phyloP scores from a whole-genome alignment of 23 tunicate genomes.

The Botrylloides violaceus region DNA sequence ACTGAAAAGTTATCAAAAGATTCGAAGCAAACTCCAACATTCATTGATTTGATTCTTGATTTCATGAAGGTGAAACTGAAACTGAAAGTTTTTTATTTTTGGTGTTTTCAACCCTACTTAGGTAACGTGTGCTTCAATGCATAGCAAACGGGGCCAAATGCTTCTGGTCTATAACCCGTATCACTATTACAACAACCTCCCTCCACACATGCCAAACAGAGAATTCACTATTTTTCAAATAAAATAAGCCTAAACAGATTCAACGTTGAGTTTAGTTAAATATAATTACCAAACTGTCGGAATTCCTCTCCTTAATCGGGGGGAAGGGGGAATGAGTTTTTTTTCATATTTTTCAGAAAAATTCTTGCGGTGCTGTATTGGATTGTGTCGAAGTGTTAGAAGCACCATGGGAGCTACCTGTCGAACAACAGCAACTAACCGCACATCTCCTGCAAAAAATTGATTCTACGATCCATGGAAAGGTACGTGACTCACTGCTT shows the following conservation, averaged over 20 bases:
- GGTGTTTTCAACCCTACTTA: too few species aligned
- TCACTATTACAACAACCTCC: too few species aligned
- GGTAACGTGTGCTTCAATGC: too few species aligned
- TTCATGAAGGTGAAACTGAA: slow-evolving; percentile 25
- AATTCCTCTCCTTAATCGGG: too few species aligned
- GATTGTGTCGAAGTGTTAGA: slow-evolving; percentile 61
- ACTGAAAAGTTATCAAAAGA: neutral
- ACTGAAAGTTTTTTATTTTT: too few species aligned
- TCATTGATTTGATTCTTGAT: slow-evolving; percentile 12
- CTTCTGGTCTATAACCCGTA: too few species aligned
- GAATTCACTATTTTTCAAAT: neutral
- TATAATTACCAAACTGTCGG: too few species aligned
- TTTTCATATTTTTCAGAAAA: slow-evolving; percentile 24
- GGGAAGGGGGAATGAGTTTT: neutral
- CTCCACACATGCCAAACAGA: too few species aligned
- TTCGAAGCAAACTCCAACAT: neutral
- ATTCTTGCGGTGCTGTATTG: slow-evolving; percentile 44
- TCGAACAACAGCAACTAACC: slow-evolving; percentile 52
- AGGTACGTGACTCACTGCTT: neutral
- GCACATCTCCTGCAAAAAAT: slow-evolving; percentile 39
- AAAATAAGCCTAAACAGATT: neutral
- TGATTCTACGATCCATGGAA: slow-evolving; percentile 8
- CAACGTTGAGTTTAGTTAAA: neutral
- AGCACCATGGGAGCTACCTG: slow-evolving; percentile 72
- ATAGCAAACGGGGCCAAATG: too few species aligned